Evolutionary conservation across 2,888 invertebrate species (phyloP).

Genomic region (Hemistola chrysoprasaria): DNA sequence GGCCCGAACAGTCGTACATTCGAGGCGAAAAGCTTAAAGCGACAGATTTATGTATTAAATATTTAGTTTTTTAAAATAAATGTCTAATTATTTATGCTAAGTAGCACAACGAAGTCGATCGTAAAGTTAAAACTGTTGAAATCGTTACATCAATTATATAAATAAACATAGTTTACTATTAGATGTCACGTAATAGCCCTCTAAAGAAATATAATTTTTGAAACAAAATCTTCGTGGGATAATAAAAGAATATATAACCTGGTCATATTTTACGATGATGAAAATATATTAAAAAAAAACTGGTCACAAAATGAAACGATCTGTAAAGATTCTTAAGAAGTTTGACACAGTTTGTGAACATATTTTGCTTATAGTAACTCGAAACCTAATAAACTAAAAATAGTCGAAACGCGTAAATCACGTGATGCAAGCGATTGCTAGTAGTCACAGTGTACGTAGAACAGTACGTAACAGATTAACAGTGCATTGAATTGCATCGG

Average conservation of each 20-base stretch:
- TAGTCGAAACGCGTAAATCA: constrained; percentile 40
- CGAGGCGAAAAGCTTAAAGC: constrained; percentile 37
- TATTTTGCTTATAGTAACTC: constrained; percentile 22
- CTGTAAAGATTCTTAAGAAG: no score
- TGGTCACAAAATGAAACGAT: no score
- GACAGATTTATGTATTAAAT: constrained; percentile 33
- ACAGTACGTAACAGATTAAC: no score
- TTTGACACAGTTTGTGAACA: no score
- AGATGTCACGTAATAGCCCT: no score
- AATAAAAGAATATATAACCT: background rate
- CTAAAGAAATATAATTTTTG: no score
- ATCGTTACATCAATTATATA: background rate
- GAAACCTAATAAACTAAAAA: constrained; percentile 32
- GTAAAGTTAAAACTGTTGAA: constrained; percentile 4
- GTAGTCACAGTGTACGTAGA: constrained; percentile 3
- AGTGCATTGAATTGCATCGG: no score
- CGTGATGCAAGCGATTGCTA: constrained; percentile 35
- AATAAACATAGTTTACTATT: no score
- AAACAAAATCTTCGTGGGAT: background rate
- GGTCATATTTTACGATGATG: background rate
- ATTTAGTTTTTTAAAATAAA: constrained; percentile 21
- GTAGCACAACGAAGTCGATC: constrained; percentile 1
- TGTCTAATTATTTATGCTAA: constrained; percentile 17
- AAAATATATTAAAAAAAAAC: no score
- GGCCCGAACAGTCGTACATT: constrained; percentile 43